Evolutionary conservation across 2,113 vertebrate genomes (phyloP), one percentile per base, ranked within the genome.

Genomic region (Syngnathus typhle): DNA sequence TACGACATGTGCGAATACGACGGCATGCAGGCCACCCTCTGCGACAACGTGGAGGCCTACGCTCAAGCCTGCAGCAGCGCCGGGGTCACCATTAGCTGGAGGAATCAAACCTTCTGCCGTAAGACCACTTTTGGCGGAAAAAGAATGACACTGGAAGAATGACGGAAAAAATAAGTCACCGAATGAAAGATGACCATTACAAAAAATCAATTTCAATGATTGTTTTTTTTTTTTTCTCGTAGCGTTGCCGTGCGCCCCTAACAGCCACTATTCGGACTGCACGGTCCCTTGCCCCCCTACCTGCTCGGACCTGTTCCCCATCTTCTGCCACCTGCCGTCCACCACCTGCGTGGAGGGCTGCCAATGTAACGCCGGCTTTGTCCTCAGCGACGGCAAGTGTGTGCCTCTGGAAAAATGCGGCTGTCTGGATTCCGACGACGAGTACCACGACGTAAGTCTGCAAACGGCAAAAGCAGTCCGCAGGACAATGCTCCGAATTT

Each of bases 51-150:
- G 73, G 90, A 92, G 73, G 87, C 86, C 6, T 95, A 94, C 0
- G 89, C 82, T 11, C 86, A 91, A 5, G 86, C 91, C 72, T 95
- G 94, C 59, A 86, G 88, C 77, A 89, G 87, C 7, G 77, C 85
- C 0, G 91, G 91, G 0, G 73, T 93, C 63, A 82, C 70, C 39
- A 70, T 93, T 60, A 90, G 85, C 39, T 95, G 94, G 94, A 94
- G 94, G 69, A 95, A 93, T 73, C 78, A 18, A 79, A 93, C 86
- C 47, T 94, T 94, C 87, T 95, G 94, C 60, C 88, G 93, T 95
- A 71, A 93, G 93, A 7, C 54, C 5, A 9, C n/a, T 7, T 23
- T 49, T 4, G 19, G 47, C 16, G 7, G 47, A 16, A 51, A 51
- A 51, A 51, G 19, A 51, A 51, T 19, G 47, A 51, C 19, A 51